A percentile compares a stretch with the other conserved stretches of the same genome.
Conservation (phyloP, 2,113 vertebrate species). For the Salvator merianae region DNA sequence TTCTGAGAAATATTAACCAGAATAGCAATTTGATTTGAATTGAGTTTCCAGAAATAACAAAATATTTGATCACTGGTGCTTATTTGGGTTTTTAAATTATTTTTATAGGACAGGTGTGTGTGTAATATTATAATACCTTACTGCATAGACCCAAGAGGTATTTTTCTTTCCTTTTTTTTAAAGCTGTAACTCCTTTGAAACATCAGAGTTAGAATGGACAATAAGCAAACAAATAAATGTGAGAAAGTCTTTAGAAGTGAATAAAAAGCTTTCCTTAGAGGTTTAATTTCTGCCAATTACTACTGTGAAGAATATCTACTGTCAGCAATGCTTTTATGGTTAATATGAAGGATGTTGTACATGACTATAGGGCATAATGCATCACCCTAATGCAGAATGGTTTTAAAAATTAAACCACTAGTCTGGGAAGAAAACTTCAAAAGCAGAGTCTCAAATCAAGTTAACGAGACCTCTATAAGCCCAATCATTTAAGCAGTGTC, state of each 20-base stretch:
- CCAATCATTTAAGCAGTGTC: constrained; percentile 12
- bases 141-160: neutral
- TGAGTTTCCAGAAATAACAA: neutral
- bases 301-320: neutral
- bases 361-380: neutral
- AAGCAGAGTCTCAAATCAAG: neutral
- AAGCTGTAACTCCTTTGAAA: too few species aligned
- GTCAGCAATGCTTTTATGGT: neutral
- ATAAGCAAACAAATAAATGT: neutral
- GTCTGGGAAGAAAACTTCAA: constrained; percentile 21
- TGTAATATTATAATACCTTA: too few species aligned
- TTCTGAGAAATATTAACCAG: too few species aligned
- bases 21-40: neutral
- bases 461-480: neutral
- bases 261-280: too few species aligned
- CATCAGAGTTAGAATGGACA: too few species aligned
- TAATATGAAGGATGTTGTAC: neutral
- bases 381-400: neutral
- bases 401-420: constrained; percentile 1
- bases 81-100: neutral
- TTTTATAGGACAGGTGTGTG: too few species aligned
- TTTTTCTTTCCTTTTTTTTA: too few species aligned
- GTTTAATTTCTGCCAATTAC: neutral
- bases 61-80: neutral
- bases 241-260: neutral